These are phyloP conservation scores for Parauchenoglanis ngamensis DNA, from an alignment of 2,797 vertebrate species.

Conservation along the genomic window DNA sequence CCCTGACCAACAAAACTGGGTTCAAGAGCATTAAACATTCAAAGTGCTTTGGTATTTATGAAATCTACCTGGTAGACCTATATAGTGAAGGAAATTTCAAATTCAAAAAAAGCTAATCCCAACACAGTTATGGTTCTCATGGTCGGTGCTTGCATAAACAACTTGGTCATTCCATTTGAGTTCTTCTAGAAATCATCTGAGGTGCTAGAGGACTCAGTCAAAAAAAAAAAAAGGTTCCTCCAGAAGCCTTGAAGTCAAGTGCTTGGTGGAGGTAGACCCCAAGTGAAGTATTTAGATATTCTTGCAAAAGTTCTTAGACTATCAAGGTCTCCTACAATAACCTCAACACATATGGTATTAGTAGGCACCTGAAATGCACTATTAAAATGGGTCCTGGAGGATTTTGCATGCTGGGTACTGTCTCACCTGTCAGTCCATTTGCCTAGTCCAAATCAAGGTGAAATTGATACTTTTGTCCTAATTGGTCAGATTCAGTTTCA, in stretches of 20 bases:
- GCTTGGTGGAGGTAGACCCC: neutral
- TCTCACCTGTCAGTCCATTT: slow-evolving; percentile 24
- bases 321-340: neutral
- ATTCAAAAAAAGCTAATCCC: slow-evolving; percentile 1
- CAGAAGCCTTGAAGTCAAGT: neutral
- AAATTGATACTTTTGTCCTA: neutral
- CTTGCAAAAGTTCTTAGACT: neutral
- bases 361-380: neutral
- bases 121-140: neutral
- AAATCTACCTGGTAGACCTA: neutral
- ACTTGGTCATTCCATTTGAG: neutral
- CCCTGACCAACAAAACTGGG: neutral
- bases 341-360: neutral
- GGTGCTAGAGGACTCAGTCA: neutral
- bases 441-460: neutral
- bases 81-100: neutral
- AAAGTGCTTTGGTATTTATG: neutral
- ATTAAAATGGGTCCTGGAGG: neutral
- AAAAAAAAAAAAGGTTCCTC: neutral
- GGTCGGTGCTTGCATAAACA: neutral
- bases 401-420: slow-evolving; percentile 10
- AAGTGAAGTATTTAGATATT: neutral
- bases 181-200: neutral
- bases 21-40: neutral
- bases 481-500: slow-evolving; percentile 6